Conservation (phyloP, 1,140 invertebrate genomes). For the Microplitis demolitor region DNA sequence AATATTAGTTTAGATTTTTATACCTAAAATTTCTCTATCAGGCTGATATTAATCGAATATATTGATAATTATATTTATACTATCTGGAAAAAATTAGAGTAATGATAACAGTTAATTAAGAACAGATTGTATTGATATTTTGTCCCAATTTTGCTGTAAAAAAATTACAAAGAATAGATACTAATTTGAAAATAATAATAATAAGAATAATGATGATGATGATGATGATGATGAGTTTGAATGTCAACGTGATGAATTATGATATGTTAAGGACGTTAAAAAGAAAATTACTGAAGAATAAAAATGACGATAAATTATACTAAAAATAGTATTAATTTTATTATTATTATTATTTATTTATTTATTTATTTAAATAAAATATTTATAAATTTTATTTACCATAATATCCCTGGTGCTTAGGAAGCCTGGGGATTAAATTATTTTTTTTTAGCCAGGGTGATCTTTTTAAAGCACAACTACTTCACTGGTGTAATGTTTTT, state of each 20-base stretch:
- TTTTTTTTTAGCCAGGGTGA: conserved; percentile 11
- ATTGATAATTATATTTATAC: too few species aligned
- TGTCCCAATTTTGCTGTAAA: too few species aligned
- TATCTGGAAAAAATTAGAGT: too few species aligned
- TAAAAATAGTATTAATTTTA: background rate
- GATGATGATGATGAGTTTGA: background rate
- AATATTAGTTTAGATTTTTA: too few species aligned
- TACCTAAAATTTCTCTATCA: too few species aligned
- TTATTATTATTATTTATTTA: too few species aligned
- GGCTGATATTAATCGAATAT: too few species aligned
- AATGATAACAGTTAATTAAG: too few species aligned
- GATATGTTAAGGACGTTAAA: background rate
- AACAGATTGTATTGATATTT: too few species aligned
- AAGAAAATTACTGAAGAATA: background rate
- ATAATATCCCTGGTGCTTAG: background rate
- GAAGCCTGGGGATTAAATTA: background rate
- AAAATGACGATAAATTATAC: background rate
- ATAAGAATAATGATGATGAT: background rate
- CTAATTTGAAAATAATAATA: background rate
- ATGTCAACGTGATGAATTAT: background rate
- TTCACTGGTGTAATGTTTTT: background rate
- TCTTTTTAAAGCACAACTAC: background rate
- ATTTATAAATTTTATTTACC: conserved; percentile 1
- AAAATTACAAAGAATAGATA: background rate
- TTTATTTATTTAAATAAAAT: background rate